These are phyloP conservation scores for Psittacara wagleri DNA, from an alignment of 2,113 vertebrate genomes.

Conservation along the genomic window DNA sequence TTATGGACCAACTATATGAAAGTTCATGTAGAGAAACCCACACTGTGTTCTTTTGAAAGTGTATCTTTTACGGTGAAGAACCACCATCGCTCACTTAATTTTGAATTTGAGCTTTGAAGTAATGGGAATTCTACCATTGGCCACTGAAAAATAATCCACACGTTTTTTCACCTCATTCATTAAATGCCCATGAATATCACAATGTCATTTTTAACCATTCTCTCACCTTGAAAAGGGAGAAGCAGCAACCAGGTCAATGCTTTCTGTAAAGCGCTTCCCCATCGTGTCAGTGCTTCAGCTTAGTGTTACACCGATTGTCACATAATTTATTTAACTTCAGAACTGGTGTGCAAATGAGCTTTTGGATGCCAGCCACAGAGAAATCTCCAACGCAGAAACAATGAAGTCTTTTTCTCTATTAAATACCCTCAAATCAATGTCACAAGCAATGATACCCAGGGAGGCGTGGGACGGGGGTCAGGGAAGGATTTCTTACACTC, in stretches of 20 bases:
- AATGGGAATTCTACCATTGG: background rate
- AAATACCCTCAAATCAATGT: constrained; percentile 4
- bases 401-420: background rate
- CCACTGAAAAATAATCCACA: background rate
- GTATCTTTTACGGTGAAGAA: background rate
- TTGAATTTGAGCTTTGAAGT: background rate
- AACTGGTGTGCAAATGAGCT: background rate
- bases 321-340: background rate
- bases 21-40: background rate
- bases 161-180: background rate
- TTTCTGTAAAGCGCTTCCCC: background rate
- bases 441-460: background rate
- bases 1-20: background rate
- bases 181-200: background rate
- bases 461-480: background rate
- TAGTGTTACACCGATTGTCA: background rate
- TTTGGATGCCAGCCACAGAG: constrained; percentile 2
- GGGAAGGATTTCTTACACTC: background rate
- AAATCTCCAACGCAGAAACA: background rate
- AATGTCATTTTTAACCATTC: background rate
- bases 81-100: background rate
- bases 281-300: background rate
- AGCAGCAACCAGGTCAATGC: background rate
- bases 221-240: background rate
- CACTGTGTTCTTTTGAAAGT: background rate